Base-by-base conservation (phyloP, 2,888 invertebrate species). In the Drosophila conformis region DNA sequence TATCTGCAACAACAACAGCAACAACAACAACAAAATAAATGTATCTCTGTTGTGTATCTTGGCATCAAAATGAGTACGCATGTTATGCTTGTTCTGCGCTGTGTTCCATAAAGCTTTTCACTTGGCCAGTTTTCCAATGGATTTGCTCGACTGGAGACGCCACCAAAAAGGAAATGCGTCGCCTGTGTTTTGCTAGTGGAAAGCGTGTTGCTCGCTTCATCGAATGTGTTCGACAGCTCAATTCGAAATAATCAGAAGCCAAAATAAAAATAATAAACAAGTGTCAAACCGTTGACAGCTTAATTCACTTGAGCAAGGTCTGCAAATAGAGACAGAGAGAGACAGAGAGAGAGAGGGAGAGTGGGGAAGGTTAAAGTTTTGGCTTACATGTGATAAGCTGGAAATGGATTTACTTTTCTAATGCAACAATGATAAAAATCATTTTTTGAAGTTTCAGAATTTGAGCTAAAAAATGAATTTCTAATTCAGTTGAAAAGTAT, bases 21-120 rank as follows among this genome's bases (percentile, higher is more conserved):
- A 27, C 27, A 27, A 27, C 4, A 27, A 27, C 3, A 27, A 3
- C 27, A 27, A 27, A 6, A 27, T 4, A 61, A 46, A 54, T 53
- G 61, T 65, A 73, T 80, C 69, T 63, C 25, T 69, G 40, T 78
- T 85, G 78, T 67, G 73, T 85, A 72, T 87, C 69, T 87, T 77
- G 83, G 85, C 87, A 83, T 79, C 56, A 73, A 69, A 73, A 64
- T 51, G 67, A 54, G 65, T 63, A 62, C 66, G 78, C 69, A 67
- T 69, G 56, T 68, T 75, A 8, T 46, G 84, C 67, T 73, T 33
- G 11, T 69, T 58, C 8, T 15, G 21, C 42, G 49, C 53, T 57
- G 21, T 48, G 29, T 25, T 25, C 42, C 1, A 42, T 42, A 11
- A 21, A 38, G 53, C 42, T 72, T 71, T 68, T 76, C 59, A 65